Percentiles rank a stretch among this genome's conserved stretches.
These are phyloP conservation scores for Cordilura impudica DNA, from an alignment of 2,888 invertebrate genomes.

Conservation along the genomic window DNA sequence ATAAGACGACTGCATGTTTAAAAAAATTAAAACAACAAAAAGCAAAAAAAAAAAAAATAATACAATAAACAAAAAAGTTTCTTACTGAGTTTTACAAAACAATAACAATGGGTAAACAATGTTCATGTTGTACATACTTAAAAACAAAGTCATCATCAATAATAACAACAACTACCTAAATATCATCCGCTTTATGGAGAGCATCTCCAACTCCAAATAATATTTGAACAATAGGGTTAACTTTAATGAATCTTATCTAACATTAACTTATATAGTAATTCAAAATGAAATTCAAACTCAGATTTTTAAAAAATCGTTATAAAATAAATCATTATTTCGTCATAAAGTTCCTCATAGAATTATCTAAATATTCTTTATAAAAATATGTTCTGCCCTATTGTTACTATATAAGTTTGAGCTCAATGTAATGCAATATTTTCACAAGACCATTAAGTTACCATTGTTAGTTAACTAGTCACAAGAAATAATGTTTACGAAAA, in stretches of 20 bases:
- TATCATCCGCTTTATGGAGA: constrained; percentile 2
- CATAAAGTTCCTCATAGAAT: too few species aligned
- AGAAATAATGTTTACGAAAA: constrained; percentile 8
- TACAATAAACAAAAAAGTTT: neutral
- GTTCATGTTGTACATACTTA: constrained; percentile 26
- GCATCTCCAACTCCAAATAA: neutral
- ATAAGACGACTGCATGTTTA: constrained; percentile 47
- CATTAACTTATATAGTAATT: too few species aligned
- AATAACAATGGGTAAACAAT: constrained; percentile 29
- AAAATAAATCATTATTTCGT: too few species aligned
- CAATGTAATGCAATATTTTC: constrained; percentile 60
- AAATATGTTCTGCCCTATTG: too few species aligned
- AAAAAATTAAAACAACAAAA: neutral
- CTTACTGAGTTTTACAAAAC: neutral
- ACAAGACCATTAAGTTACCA: constrained; percentile 54
- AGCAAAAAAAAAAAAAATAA: neutral
- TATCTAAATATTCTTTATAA: too few species aligned
- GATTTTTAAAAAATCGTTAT: too few species aligned
- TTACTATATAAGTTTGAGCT: too few species aligned
- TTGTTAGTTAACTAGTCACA: constrained; percentile 42
- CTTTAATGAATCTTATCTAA: too few species aligned
- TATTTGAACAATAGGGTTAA: neutral
- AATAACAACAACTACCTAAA: neutral
- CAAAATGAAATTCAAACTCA: too few species aligned
- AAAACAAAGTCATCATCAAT: constrained; percentile 23